Conservation (phyloP, 2,113 vertebrate genomes). For the Panurus biarmicus region DNA sequence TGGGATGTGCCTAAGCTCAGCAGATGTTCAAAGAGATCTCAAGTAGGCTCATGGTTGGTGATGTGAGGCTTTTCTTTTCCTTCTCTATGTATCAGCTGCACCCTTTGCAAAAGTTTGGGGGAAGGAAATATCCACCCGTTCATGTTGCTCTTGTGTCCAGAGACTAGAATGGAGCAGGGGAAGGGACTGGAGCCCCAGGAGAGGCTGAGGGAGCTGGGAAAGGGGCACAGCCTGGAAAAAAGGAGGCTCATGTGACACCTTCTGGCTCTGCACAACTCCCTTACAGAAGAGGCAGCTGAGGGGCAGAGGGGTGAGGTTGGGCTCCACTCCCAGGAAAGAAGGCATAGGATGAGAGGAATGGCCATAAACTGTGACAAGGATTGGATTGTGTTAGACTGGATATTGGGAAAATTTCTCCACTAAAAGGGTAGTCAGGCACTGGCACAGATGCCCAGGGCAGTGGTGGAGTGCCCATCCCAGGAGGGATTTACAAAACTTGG, state of each 20-base stretch:
- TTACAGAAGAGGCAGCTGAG: not conserved
- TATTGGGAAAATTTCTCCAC: not conserved
- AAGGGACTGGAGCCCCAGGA: not conserved
- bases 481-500: not conserved
- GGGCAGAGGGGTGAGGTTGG: not conserved
- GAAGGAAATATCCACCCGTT: not conserved
- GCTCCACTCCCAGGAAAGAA: not conserved
- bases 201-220: not conserved
- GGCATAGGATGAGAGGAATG: not conserved
- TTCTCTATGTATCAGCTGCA: not conserved
- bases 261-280: not conserved
- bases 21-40: not conserved
- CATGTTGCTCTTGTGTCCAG: not conserved
- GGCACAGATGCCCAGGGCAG: not conserved
- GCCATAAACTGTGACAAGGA: not conserved
- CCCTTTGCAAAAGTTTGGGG: not conserved
- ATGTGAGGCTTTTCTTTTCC: not conserved
- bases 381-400: not conserved
- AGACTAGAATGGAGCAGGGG: accelerated
- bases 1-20: not conserved
- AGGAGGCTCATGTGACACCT: not conserved
- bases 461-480: not conserved
- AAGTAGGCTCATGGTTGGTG: accelerated
- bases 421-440: not conserved
- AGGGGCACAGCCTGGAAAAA: not conserved